Percentiles rank a stretch among this genome's conserved stretches.
phyloP scores from a whole-genome alignment of 2,888 invertebrate genomes.

The Scelioninae gen. 1 region DNA sequence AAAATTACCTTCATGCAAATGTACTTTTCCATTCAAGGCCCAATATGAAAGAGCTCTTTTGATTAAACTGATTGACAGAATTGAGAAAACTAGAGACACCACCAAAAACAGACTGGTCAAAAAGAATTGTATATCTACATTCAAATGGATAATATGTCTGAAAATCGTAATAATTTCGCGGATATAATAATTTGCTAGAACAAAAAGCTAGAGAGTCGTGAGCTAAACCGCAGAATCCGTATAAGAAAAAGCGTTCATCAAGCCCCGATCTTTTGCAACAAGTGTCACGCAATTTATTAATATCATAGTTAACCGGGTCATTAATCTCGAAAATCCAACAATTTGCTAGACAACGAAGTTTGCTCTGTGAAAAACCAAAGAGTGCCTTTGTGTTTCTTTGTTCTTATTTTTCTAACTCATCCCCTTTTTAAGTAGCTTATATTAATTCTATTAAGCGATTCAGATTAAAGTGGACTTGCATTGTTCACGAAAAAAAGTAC shows the following conservation, averaged over 20 bases:
- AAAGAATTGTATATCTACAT: too few relatives aligned
- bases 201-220: not conserved
- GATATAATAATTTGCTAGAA: too few relatives aligned
- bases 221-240: slow-evolving; percentile 8
- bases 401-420: not conserved
- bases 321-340: slow-evolving; percentile 32
- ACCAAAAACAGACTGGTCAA: too few relatives aligned
- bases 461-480: not conserved
- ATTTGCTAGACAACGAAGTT: slow-evolving; percentile 13
- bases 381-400: slow-evolving; percentile 10
- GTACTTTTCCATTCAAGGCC: too few relatives aligned
- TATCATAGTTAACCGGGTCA: slow-evolving; percentile 19
- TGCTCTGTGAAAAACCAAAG: slow-evolving; percentile 6
- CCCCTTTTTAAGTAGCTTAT: not conserved
- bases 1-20: too few relatives aligned
- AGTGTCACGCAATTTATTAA: slow-evolving; percentile 30
- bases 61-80: too few relatives aligned
- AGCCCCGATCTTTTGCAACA: too few relatives aligned
- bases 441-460: slow-evolving; percentile 5
- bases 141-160: too few relatives aligned
- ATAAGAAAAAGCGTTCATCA: slow-evolving; percentile 10
- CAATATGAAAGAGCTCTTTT: too few relatives aligned
- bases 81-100: too few relatives aligned
- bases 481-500: too few relatives aligned
- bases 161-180: too few relatives aligned